These are phyloP conservation scores for Nothoprocta pentlandii DNA, from an alignment of 2,113 vertebrate species.

Conservation along the genomic window DNA sequence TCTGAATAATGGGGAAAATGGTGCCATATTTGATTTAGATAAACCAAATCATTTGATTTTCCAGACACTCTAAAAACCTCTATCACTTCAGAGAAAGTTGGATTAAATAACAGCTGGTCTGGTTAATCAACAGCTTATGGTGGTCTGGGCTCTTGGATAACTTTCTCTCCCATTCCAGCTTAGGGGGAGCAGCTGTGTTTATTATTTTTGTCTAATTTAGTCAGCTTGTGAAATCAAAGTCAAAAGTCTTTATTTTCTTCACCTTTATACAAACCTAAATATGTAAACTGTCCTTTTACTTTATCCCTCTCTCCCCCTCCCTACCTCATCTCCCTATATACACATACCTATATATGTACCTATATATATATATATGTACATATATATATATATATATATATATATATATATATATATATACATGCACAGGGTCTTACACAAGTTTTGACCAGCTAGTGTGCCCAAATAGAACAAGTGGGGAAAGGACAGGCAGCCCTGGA, in stretches of 20 bases:
- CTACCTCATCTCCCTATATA: background rate
- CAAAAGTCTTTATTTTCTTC: background rate
- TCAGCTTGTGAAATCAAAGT: background rate
- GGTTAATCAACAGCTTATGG: background rate
- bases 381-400: background rate
- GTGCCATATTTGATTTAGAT: background rate
- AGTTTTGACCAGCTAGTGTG: background rate
- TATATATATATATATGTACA: accelerated
- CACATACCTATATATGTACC: background rate
- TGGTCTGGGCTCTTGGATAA: background rate
- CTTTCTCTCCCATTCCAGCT: background rate
- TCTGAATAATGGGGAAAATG: background rate
- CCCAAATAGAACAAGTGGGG: background rate
- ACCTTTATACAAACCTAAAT: background rate
- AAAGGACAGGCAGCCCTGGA: background rate
- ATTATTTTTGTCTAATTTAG: background rate
- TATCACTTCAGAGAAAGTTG: background rate
- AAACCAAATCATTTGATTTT: background rate
- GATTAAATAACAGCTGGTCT: background rate
- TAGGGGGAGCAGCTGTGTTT: background rate
- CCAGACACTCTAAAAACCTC: background rate
- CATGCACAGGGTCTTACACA: background rate
- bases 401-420: background rate
- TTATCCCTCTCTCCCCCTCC: background rate
- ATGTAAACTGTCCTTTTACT: background rate